Base-by-base conservation (phyloP, 1,140 invertebrate genomes). In the Drosophila lacteicornis region DNA sequence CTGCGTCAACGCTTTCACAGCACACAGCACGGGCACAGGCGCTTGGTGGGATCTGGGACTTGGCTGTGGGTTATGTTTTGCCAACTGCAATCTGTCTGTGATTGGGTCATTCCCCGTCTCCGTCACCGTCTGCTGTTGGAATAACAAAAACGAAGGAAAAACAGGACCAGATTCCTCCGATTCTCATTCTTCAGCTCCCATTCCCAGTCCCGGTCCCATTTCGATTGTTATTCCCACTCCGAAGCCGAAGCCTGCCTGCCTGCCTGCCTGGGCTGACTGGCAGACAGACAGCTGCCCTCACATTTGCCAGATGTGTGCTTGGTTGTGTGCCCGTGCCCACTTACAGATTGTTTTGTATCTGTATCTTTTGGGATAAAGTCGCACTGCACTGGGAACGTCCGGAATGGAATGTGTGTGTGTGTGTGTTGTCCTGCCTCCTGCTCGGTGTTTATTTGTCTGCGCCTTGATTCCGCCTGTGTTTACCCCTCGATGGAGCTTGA, bases 291-390 rank as follows among this genome's bases (percentile, higher is more conserved):
- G 83, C 83, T 87, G 83, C 83, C 77, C 68, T 70, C 76, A 80
- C 84, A 87, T 87, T 88, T 87, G 67, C 76, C 83, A 87, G 80
- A 87, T 87, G 76, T 67, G 36, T n/a, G 2, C 36, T 15, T 53
- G 42, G 51, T 38, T 56, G 43, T 42, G 47, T 40, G 30, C 4
- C 19, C 19, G 36, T 65, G 73, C 63, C 68, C 73, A 65, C 60
- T 63, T 71, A 51, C 74, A 81, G 78, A 84, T 84, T 74, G 74
- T 65, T 84, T 81, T 85, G 78, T 81, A 81, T 85, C 80, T 59
- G 38, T 40, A 27, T 60, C 61, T 78, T 47, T 65, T 22, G 65
- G 53, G 1, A 11, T 36, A 66, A 68, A 50, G 66, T 49, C 25
- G 45, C 53, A 40, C 66, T 66, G 63, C 59, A 67, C 63, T 27